Evolutionary conservation across 2,888 invertebrate species (phyloP).

Genomic region (Drosophila acutilabella): DNA sequence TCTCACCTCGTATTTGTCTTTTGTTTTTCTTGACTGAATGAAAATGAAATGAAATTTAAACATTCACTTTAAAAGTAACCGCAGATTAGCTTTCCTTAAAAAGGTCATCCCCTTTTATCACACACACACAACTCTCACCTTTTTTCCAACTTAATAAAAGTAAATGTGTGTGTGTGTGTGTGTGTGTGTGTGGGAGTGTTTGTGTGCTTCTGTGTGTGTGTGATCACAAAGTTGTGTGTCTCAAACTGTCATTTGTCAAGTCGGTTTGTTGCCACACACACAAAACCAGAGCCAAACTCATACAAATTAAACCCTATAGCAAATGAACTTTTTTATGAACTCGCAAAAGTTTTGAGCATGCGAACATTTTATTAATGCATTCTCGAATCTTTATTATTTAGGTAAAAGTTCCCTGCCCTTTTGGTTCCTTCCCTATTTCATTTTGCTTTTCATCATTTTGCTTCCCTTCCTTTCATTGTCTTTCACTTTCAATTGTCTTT

Average conservation of each 20-base stretch:
- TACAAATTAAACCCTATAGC: conserved; percentile 35
- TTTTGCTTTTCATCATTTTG: neutral
- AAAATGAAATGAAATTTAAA: neutral
- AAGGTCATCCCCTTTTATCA: too few species aligned
- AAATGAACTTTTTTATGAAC: conserved; percentile 68
- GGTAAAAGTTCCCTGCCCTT: conserved; percentile 17
- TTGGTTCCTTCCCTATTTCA: neutral
- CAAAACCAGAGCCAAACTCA: conserved; percentile 21
- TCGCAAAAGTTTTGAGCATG: conserved; percentile 62
- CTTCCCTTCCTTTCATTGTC: neutral
- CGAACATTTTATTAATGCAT: conserved; percentile 66
- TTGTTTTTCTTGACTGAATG: too few species aligned
- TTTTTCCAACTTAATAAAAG: conserved; percentile 4
- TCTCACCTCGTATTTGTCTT: too few species aligned
- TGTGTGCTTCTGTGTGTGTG: conserved; percentile 24
- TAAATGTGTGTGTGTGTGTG: conserved; percentile 14
- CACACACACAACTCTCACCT: conserved; percentile 4
- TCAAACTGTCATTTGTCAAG: conserved; percentile 65
- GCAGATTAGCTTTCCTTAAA: neutral
- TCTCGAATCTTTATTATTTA: conserved; percentile 55
- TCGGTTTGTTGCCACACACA: conserved; percentile 14
- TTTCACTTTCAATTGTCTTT: conserved; percentile 52
- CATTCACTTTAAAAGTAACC: neutral
- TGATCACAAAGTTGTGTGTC: conserved; percentile 14
- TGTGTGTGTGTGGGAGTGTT: conserved; percentile 15